These are phyloP conservation scores for Tigriopus californicus DNA, from an alignment of 2,888 invertebrate genomes.

Conservation along the genomic window DNA sequence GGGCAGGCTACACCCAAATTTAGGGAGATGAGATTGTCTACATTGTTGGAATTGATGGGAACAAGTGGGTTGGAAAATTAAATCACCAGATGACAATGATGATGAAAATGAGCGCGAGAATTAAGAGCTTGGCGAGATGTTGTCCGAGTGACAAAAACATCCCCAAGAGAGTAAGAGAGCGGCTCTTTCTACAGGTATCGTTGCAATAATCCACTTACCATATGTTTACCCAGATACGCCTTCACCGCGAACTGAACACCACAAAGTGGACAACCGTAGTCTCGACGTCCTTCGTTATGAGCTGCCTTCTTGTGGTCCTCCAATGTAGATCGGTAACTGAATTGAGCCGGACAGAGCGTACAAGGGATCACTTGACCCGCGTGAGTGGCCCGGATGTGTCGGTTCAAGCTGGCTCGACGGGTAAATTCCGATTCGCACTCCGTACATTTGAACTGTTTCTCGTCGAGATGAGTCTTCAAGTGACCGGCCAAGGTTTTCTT, in stretches of 20 bases:
- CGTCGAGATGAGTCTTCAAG: conserved; percentile 12
- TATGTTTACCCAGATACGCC: conserved; percentile 13
- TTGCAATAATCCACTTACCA: conserved; percentile 3
- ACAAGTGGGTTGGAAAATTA: too few relatives aligned
- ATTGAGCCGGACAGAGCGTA: conserved; percentile 4
- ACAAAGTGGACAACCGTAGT: conserved; percentile 10
- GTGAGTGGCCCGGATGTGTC: conserved; percentile 12
- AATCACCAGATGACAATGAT: too few relatives aligned
- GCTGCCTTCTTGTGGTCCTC: conserved; percentile 15
- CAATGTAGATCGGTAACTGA: conserved; percentile 11
- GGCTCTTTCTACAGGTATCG: neutral
- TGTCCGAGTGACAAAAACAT: neutral
- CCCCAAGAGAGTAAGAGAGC: neutral
- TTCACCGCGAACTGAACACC: conserved; percentile 14
- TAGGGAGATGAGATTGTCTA: too few relatives aligned
- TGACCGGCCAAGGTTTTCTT: conserved; percentile 16
- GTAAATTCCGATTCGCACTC: conserved; percentile 16
- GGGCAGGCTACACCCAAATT: too few relatives aligned
- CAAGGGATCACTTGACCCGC: conserved; percentile 9
- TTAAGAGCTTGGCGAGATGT: too few relatives aligned
- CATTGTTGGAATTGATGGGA: too few relatives aligned
- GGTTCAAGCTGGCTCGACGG: conserved; percentile 10
- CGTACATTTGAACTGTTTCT: conserved; percentile 13
- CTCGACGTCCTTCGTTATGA: conserved; percentile 13
- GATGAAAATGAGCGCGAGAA: too few relatives aligned